phyloP scores from a whole-genome alignment of 35 echinoderm and acorn worm genomes.

The Eucidaris tribuloides region DNA sequence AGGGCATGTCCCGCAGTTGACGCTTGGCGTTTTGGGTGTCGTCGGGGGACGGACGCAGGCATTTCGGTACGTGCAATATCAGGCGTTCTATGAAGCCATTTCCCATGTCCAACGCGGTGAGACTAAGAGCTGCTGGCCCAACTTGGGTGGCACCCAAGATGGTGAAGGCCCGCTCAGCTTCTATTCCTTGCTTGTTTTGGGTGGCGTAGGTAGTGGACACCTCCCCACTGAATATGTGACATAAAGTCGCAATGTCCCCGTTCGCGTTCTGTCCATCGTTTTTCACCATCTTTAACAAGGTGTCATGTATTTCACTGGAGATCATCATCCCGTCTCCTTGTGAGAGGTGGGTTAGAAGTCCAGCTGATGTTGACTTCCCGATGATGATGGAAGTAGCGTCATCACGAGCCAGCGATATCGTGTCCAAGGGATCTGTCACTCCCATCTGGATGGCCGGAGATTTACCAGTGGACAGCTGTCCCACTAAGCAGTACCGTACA shows the following conservation, averaged over 20 bases:
- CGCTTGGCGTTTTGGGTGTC: neutral
- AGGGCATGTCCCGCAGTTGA: neutral
- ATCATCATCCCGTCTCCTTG: too few relatives aligned
- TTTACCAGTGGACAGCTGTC: neutral
- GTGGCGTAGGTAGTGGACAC: slow-evolving; percentile 2
- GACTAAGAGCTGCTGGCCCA: neutral
- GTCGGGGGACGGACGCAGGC: neutral
- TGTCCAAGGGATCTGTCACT: neutral
- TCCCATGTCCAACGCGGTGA: neutral
- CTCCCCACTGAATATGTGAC: slow-evolving; percentile 10
- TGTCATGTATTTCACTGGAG: too few relatives aligned
- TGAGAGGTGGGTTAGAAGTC: too few relatives aligned
- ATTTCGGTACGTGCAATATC: neutral
- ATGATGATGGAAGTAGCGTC: neutral
- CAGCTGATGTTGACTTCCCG: neutral
- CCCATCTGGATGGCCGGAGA: neutral
- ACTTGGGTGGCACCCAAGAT: slow-evolving; percentile 22
- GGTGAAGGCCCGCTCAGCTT: neutral
- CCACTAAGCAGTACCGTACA: neutral
- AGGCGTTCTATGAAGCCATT: neutral
- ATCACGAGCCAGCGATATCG: neutral
- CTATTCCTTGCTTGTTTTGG: neutral
- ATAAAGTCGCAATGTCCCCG: slow-evolving; percentile 8
- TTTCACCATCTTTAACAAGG: neutral
- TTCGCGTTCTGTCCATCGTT: neutral